Percentiles rank a stretch among this genome's conserved stretches.
Conservation (phyloP, 2,113 vertebrate genomes). For the Lycaon pictus region DNA sequence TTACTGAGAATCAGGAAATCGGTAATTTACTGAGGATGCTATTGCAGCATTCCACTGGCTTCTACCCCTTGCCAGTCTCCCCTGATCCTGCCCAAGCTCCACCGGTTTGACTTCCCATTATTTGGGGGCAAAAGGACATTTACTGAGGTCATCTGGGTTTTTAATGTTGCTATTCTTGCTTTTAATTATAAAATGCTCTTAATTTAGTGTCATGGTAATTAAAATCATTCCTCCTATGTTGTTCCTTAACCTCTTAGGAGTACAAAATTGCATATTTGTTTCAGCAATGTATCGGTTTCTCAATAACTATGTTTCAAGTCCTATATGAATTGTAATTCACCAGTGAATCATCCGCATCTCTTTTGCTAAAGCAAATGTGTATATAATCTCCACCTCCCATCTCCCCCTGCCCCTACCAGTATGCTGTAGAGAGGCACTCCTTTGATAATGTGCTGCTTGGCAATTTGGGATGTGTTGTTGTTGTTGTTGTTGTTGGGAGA, state of each 20-base stretch:
- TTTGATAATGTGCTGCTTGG: neutral
- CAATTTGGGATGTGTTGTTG: neutral
- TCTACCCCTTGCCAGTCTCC: neutral
- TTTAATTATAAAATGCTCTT: slow-evolving; percentile 11
- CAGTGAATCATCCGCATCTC: neutral
- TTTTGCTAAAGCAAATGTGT: slow-evolving; percentile 32
- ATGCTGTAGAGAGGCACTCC: neutral
- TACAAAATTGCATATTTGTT: neutral
- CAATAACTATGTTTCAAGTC: neutral
- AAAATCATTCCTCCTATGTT: neutral
- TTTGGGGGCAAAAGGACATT: neutral
- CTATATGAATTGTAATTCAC: neutral
- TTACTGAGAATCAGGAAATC: neutral
- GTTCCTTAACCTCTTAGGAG: neutral
- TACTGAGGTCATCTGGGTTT: neutral
- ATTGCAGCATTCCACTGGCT: neutral
- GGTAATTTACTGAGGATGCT: neutral
- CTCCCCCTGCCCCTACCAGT: neutral
- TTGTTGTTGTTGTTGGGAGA: too few species aligned
- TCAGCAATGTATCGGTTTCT: neutral
- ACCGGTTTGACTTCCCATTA: rapidly evolving
- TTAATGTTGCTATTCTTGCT: neutral
- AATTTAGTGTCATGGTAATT: neutral
- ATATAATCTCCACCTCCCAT: neutral
- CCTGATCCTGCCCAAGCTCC: rapidly evolving